A percentile compares a stretch with the other conserved stretches of the same genome.
Conservation (phyloP, 2,113 vertebrate genomes). For the Strix aluco region DNA sequence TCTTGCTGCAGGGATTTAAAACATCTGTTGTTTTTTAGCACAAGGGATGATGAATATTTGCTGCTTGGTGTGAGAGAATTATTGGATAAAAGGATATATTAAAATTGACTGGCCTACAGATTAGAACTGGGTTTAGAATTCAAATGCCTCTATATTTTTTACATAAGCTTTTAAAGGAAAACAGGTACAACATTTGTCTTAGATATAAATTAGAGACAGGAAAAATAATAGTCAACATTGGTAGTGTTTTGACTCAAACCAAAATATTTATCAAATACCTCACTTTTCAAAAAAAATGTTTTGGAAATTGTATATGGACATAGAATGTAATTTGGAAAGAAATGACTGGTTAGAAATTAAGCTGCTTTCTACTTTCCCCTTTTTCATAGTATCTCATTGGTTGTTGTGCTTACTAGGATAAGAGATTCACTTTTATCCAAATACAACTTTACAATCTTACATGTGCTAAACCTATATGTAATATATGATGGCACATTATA, state of each 20-base stretch:
- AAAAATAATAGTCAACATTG: background rate
- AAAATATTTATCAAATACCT: background rate
- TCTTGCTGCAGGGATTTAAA: constrained; percentile 1
- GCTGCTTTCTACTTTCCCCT: background rate
- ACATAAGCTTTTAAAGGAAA: background rate
- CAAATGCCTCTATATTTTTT: background rate
- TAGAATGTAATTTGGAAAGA: background rate
- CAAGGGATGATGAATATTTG: background rate
- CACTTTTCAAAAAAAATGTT: background rate
- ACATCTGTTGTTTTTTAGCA: constrained; percentile 49
- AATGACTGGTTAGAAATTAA: background rate
- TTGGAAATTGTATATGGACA: background rate
- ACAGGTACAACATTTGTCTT: background rate
- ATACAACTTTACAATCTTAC: background rate
- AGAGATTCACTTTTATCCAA: background rate
- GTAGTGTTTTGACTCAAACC: background rate
- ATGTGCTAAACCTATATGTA: background rate
- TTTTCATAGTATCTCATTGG: background rate
- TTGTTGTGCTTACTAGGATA: background rate
- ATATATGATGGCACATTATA: background rate
- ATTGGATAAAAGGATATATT: background rate
- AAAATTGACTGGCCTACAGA: background rate
- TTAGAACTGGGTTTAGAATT: background rate
- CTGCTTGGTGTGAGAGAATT: background rate
- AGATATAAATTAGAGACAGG: background rate